A percentile compares a stretch with the other conserved stretches of the same genome.
Evolutionary conservation across 2,797 vertebrate species (phyloP).

Genomic region (Lithobates sylvaticus): DNA sequence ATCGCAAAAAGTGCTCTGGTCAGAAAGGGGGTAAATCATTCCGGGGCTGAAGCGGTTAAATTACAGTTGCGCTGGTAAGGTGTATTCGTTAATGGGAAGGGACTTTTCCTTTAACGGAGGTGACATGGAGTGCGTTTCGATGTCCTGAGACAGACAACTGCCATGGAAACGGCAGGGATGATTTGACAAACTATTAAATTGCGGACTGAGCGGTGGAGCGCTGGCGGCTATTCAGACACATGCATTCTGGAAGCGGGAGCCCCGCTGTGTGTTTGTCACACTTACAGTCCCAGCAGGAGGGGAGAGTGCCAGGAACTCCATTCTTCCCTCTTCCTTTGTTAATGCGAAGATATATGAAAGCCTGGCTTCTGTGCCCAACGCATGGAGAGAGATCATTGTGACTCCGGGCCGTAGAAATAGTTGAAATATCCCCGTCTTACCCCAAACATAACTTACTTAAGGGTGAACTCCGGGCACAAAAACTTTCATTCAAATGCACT

Average conservation of each 20-base stretch:
- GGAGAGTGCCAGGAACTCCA: background rate
- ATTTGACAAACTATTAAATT: constrained; percentile 13
- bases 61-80: too few species aligned
- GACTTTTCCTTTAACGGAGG: background rate
- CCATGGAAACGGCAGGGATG: constrained; percentile 2
- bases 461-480: too few species aligned
- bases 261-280: constrained; percentile 8
- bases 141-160: background rate
- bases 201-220: background rate
- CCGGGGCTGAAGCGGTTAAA: too few species aligned
- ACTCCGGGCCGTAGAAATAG: background rate
- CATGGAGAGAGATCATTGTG: background rate
- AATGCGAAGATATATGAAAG: background rate
- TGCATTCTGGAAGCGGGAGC: background rate
- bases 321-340: background rate
- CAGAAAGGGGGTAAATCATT: too few species aligned
- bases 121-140: background rate
- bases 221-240: background rate
- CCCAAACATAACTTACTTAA: too few species aligned
- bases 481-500: too few species aligned
- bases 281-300: constrained; percentile 8
- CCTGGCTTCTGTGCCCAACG: background rate
- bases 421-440: background rate
- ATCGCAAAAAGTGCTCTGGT: too few species aligned
- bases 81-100: too few species aligned